Conservation (phyloP, 2,888 invertebrate species). For the Megamerina dolium region DNA sequence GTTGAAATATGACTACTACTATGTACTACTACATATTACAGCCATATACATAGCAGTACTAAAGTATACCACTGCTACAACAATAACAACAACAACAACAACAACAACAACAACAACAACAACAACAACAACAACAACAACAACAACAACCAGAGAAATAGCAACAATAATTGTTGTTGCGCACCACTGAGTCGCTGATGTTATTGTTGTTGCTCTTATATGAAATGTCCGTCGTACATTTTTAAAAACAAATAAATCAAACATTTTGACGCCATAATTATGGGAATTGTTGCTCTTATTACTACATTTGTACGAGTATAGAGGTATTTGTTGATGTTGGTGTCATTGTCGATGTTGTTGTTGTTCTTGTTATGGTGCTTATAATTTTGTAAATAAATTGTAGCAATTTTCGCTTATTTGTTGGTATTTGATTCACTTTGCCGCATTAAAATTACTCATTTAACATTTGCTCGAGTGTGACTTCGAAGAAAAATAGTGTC, state of each 20-base stretch:
- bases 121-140: no score
- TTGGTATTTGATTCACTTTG: not conserved
- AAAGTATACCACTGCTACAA: no score
- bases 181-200: not conserved
- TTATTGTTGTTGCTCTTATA: constrained; percentile 9
- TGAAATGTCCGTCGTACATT: constrained; percentile 1
- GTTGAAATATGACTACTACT: constrained; percentile 19
- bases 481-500: constrained; percentile 11
- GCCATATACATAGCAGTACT: no score
- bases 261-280: constrained; percentile 29
- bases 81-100: no score
- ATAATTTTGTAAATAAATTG: not conserved
- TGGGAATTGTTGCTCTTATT: constrained; percentile 13
- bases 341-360: not conserved
- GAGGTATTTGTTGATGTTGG: not conserved
- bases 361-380: not conserved
- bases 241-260: constrained; percentile 27
- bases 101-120: no score
- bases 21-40: no score
- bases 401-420: not conserved
- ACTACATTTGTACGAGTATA: not conserved
- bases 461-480: not conserved
- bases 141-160: no score
- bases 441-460: not conserved
- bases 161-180: constrained; percentile 12